These are phyloP conservation scores for Sphaerodactylus townsendi DNA, from an alignment of 2,113 vertebrate genomes.

Conservation along the genomic window DNA sequence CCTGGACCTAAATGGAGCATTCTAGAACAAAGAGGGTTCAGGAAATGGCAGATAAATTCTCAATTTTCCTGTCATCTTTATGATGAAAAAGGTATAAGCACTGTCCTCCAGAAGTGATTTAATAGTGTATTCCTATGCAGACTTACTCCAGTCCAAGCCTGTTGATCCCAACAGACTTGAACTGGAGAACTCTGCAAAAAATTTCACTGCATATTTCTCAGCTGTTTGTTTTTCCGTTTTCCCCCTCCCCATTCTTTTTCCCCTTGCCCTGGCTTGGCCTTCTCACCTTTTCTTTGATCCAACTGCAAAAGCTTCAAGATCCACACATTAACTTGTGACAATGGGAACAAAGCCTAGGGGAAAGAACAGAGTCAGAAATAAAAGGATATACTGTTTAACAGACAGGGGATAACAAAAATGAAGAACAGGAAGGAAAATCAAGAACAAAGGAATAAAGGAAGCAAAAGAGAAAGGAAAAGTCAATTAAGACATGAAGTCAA, in stretches of 20 bases:
- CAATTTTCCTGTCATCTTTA: too few species aligned
- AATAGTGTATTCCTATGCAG: too few species aligned
- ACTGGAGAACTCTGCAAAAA: too few species aligned
- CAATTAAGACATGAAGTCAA: not conserved
- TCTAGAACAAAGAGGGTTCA: too few species aligned
- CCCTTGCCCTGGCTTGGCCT: slow-evolving; percentile 2
- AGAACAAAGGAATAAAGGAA: not conserved
- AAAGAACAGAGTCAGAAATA: not conserved
- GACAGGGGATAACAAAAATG: not conserved
- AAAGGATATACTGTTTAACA: slow-evolving; percentile 1
- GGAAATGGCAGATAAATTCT: too few species aligned
- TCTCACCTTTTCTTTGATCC: slow-evolving; percentile 36
- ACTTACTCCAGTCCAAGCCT: too few species aligned
- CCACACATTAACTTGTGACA: slow-evolving; percentile 20
- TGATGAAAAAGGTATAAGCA: too few species aligned
- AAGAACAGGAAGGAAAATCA: not conserved
- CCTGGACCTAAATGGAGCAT: too few species aligned
- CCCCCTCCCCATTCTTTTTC: slow-evolving; percentile 8
- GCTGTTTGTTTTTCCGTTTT: slow-evolving; percentile 18
- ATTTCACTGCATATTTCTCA: not conserved
- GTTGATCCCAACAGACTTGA: too few species aligned
- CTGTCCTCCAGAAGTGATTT: not conserved
- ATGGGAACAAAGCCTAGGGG: not conserved
- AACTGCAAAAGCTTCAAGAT: slow-evolving; percentile 6
- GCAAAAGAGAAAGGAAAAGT: not conserved